These are phyloP conservation scores for Polyergus mexicanus DNA, from an alignment of 1,140 invertebrate species.

Conservation along the genomic window DNA sequence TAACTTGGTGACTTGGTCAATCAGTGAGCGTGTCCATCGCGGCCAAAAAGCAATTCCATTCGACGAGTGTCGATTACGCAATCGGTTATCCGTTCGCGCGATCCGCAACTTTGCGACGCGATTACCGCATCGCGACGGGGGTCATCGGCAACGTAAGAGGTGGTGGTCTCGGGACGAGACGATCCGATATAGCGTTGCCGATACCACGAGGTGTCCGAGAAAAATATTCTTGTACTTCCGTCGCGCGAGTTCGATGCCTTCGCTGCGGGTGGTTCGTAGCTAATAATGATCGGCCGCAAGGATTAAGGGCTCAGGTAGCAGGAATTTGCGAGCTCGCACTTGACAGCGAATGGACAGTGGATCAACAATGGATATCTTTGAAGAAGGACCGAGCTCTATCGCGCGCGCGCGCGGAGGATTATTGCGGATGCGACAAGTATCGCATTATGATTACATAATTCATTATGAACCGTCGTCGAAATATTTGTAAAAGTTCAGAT, in stretches of 20 bases:
- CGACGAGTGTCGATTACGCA: conserved; percentile 11
- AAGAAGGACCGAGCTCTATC: not conserved
- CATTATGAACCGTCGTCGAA: not conserved
- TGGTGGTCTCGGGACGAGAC: not conserved
- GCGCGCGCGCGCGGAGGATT: not conserved
- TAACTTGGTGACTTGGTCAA: conserved; percentile 81
- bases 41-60: conserved; percentile 10
- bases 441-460: conserved; percentile 52
- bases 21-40: conserved; percentile 70
- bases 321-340: not conserved
- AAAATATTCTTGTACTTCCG: not conserved
- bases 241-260: not conserved
- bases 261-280: not conserved
- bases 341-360: not conserved
- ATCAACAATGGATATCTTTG: conserved; percentile 2
- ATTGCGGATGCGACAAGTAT: conserved; percentile 13
- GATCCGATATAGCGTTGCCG: not conserved
- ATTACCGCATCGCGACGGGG: not conserved
- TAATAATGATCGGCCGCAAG: not conserved
- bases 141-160: not conserved
- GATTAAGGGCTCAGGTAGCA: not conserved
- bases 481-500: not conserved
- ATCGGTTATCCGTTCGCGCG: conserved; percentile 8
- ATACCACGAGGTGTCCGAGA: too few relatives aligned
- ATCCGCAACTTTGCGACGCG: not conserved